These are phyloP conservation scores for Sisyra terminalis DNA, from an alignment of 2,888 invertebrate genomes.

Conservation along the genomic window DNA sequence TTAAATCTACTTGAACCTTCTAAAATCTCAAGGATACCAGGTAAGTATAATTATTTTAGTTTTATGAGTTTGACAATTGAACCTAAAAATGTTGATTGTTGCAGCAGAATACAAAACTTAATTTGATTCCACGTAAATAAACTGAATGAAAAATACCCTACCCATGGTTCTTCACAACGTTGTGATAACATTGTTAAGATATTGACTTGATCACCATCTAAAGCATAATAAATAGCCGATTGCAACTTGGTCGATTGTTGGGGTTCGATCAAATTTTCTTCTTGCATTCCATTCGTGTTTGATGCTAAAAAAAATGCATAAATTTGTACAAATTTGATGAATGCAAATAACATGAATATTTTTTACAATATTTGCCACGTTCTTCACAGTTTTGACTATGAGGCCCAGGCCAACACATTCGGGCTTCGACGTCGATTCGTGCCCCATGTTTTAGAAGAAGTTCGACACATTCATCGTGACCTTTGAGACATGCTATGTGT, in stretches of 20 bases:
- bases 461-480: slow-evolving; percentile 52
- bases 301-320: slow-evolving; percentile 4
- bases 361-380: slow-evolving; percentile 41
- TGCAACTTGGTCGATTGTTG: slow-evolving; percentile 38
- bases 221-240: slow-evolving; percentile 52
- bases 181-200: slow-evolving; percentile 47
- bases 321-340: neutral
- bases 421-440: slow-evolving; percentile 48
- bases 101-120: too few relatives aligned
- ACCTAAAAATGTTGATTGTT: too few relatives aligned
- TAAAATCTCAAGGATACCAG: too few relatives aligned
- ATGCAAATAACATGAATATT: neutral
- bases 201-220: slow-evolving; percentile 55
- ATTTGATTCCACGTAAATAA: too few relatives aligned
- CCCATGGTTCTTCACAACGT: slow-evolving; percentile 53
- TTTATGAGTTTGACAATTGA: too few relatives aligned
- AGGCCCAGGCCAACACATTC: slow-evolving; percentile 60
- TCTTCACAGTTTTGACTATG: slow-evolving; percentile 56
- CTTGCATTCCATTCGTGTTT: slow-evolving; percentile 24
- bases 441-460: slow-evolving; percentile 50
- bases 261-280: slow-evolving; percentile 29
- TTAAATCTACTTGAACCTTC: too few relatives aligned
- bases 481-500: slow-evolving; percentile 56
- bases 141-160: too few relatives aligned
- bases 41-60: too few relatives aligned